Evolutionary conservation across 1,140 invertebrate species (phyloP).

Genomic region (Zaprionus camerounensis): DNA sequence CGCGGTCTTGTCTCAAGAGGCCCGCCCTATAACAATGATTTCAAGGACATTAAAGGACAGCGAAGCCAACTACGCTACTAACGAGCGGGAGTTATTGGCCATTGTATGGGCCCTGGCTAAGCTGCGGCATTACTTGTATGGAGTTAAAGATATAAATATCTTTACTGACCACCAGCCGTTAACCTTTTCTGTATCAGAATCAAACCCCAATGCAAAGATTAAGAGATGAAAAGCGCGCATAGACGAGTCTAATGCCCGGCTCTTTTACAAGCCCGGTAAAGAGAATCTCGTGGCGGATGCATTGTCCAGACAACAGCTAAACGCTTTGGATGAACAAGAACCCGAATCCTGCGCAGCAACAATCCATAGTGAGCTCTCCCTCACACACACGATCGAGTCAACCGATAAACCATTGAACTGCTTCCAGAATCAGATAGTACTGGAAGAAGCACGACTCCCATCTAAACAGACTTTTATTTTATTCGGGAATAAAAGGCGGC

Average conservation of each 20-base stretch:
- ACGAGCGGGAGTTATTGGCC: constrained; percentile 1
- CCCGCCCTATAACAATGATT: background rate
- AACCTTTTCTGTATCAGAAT: constrained; percentile 29
- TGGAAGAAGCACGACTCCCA: background rate
- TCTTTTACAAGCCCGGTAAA: constrained; percentile 69
- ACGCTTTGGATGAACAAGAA: background rate
- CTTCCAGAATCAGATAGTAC: constrained; percentile 6
- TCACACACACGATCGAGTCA: background rate
- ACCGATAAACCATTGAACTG: constrained; percentile 14
- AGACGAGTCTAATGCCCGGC: constrained; percentile 29
- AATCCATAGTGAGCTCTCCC: background rate
- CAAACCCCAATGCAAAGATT: constrained; percentile 41
- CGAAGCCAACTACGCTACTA: constrained; percentile 3
- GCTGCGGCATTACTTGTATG: background rate
- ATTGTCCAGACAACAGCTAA: constrained; percentile 45
- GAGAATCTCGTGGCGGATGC: constrained; percentile 62
- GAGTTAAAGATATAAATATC: constrained; percentile 15
- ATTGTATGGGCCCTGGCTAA: background rate
- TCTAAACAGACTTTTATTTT: too few species aligned
- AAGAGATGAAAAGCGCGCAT: constrained; percentile 26
- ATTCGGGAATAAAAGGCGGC: background rate
- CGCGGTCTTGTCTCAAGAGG: background rate
- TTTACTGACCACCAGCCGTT: constrained; percentile 17
- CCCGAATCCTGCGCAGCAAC: background rate
- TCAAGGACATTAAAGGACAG: background rate